phyloP scores from a whole-genome alignment of 2,797 vertebrate species.

The Mus spretus region DNA sequence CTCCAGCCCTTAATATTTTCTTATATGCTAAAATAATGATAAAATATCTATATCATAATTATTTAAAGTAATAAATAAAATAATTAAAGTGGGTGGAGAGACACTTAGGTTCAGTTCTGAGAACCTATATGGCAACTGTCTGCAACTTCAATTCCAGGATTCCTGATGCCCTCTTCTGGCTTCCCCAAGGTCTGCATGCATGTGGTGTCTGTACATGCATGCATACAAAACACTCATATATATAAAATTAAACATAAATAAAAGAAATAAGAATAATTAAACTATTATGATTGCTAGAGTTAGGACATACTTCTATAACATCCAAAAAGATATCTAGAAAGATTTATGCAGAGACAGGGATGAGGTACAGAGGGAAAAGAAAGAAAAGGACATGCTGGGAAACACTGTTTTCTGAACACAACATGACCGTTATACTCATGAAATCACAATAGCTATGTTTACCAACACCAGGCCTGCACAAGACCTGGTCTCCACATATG shows the following conservation, averaged over 20 bases:
- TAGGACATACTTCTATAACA: background rate
- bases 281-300: background rate
- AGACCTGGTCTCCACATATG: background rate
- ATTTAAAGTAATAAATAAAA: background rate
- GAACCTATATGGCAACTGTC: background rate
- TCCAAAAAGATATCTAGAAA: background rate
- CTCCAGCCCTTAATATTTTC: background rate
- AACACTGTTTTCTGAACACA: background rate
- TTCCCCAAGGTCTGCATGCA: background rate
- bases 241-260: background rate
- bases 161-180: background rate
- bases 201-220: background rate
- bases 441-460: background rate
- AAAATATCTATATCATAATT: constrained; percentile 24
- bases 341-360: background rate
- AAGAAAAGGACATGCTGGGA: background rate
- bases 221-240: background rate
- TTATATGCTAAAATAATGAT: background rate
- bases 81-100: background rate
- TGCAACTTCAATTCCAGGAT: background rate
- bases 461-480: background rate
- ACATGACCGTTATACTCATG: background rate
- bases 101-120: background rate
- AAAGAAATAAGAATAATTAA: background rate
- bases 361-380: background rate